phyloP scores from a whole-genome alignment of 2,113 vertebrate genomes.

The Rhabdomys dilectus region DNA sequence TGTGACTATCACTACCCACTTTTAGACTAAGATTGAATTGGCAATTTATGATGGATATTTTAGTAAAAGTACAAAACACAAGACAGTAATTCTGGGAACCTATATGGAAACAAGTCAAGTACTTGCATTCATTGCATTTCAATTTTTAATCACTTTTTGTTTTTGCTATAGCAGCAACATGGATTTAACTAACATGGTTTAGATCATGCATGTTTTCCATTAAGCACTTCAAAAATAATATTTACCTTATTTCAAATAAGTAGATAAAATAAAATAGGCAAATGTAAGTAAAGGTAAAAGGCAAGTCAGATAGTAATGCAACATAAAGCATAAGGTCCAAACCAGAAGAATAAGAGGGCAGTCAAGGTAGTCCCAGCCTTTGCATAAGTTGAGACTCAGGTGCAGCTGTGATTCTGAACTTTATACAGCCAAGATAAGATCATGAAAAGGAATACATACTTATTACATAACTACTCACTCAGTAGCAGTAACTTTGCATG shows the following conservation, averaged over 20 bases:
- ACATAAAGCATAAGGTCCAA: background rate
- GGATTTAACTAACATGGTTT: background rate
- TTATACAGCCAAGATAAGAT: background rate
- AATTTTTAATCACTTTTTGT: constrained; percentile 5
- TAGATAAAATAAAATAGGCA: background rate
- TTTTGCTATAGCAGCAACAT: background rate
- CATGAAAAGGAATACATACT: background rate
- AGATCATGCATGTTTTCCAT: background rate
- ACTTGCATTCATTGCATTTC: background rate
- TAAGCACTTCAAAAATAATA: background rate
- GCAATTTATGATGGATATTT: constrained; percentile 8
- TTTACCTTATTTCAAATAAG: background rate
- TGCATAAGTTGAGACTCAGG: background rate
- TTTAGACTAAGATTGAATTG: background rate
- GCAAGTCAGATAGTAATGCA: background rate
- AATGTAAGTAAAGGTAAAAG: constrained; percentile 8
- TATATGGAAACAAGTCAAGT: background rate
- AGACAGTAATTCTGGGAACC: background rate
- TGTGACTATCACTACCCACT: background rate
- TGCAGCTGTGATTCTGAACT: background rate
- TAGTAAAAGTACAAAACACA: background rate
- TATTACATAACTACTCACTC: background rate
- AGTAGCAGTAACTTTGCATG: background rate
- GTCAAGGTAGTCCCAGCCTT: background rate
- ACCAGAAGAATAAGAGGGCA: background rate